A percentile compares a stretch with the other conserved stretches of the same genome.
phyloP scores from a whole-genome alignment of 2,797 vertebrate genomes.

The Babyrousa celebensis region DNA sequence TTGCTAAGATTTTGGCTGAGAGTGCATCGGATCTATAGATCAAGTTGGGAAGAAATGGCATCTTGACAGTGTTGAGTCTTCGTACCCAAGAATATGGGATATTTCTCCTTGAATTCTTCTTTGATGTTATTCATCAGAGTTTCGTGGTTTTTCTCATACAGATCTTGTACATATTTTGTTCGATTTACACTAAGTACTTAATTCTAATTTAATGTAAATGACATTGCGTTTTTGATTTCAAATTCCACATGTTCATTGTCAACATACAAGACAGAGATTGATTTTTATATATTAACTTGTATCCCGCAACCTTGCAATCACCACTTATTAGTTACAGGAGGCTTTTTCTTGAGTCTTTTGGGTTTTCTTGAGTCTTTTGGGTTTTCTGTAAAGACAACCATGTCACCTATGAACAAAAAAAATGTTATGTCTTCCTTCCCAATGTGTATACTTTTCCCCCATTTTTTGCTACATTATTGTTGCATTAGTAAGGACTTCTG shows the following conservation, averaged over 20 bases:
- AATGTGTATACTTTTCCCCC: not conserved
- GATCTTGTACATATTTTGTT: not conserved
- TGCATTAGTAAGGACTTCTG: not conserved
- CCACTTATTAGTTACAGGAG: not conserved
- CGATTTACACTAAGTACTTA: not conserved
- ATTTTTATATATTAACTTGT: slow-evolving; percentile 6
- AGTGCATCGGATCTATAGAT: not conserved
- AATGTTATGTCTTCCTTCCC: not conserved
- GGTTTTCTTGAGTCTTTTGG: not conserved
- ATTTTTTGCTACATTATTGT: not conserved
- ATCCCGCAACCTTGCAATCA: not conserved
- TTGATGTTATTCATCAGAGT: not conserved
- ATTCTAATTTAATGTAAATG: not conserved
- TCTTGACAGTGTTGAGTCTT: not conserved
- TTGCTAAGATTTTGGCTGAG: not conserved
- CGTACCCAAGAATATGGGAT: not conserved
- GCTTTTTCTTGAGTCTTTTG: not conserved
- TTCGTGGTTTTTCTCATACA: not conserved
- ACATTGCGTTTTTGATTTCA: not conserved
- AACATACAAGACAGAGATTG: not conserved
- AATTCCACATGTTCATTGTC: not conserved
- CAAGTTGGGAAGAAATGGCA: not conserved
- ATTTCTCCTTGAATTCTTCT: not conserved
- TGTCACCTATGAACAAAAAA: not conserved
- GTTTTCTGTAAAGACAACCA: not conserved